phyloP scores from a whole-genome alignment of 2,888 invertebrate species.

The Agapetus fuscipes region DNA sequence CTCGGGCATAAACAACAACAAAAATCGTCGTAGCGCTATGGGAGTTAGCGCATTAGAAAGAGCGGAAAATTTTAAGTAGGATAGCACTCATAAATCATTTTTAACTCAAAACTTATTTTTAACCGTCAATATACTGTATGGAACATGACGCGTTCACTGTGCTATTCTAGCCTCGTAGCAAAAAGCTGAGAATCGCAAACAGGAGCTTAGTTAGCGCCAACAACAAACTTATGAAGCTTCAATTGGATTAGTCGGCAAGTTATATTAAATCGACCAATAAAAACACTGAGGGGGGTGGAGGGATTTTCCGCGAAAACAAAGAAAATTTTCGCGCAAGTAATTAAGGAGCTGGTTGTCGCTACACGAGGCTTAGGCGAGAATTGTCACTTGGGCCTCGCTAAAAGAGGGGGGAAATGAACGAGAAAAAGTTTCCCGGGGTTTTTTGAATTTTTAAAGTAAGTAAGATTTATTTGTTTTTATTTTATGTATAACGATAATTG shows the following conservation, averaged over 20 bases:
- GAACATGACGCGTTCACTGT: no score
- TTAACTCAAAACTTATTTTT: no score
- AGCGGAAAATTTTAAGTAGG: no score
- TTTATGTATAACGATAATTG: background rate
- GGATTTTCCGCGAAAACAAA: constrained; percentile 5
- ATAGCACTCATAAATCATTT: no score
- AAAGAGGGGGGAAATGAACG: background rate
- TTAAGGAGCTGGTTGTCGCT: constrained; percentile 15
- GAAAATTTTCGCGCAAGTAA: constrained; percentile 10
- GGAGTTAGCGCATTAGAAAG: no score
- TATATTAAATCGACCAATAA: constrained; percentile 1
- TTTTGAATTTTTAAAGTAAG: no score
- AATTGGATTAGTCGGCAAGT: constrained; percentile 2
- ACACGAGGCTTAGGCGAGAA: constrained; percentile 6
- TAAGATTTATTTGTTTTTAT: background rate
- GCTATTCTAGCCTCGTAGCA: no score
- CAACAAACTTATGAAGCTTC: background rate
- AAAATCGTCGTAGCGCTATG: no score
- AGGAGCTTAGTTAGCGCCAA: no score
- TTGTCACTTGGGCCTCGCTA: constrained; percentile 6
- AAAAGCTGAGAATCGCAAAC: no score
- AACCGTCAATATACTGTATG: no score
- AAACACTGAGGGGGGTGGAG: background rate
- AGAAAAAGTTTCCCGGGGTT: background rate
- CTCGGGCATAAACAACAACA: no score